These are phyloP conservation scores for Formica aserva DNA, from an alignment of 2,888 invertebrate genomes.

Conservation along the genomic window DNA sequence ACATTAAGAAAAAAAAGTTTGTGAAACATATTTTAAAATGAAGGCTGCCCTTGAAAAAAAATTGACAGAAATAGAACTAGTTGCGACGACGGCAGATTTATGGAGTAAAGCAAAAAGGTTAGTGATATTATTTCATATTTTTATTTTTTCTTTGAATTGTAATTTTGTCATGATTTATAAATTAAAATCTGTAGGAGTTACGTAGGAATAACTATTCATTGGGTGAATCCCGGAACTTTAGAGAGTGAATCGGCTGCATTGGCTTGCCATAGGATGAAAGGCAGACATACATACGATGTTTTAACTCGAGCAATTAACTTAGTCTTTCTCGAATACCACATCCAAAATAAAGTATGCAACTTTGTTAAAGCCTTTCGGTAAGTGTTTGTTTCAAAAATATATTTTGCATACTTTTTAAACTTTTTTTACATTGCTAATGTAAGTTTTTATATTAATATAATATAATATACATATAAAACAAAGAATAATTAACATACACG, in stretches of 20 bases:
- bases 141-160: not conserved
- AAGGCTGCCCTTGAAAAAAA: not conserved
- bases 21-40: not conserved
- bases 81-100: constrained; percentile 19
- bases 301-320: not conserved
- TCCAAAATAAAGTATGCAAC: constrained; percentile 27
- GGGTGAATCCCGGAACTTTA: not conserved
- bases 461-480: not conserved
- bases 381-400: not conserved
- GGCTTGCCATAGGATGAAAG: not conserved
- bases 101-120: constrained; percentile 18
- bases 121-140: constrained; percentile 5
- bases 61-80: not conserved
- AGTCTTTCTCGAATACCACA: constrained; percentile 4
- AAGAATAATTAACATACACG: too few species aligned
- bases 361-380: constrained; percentile 20
- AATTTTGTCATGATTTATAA: not conserved
- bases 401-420: not conserved
- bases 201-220: constrained; percentile 3
- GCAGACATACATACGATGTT: not conserved
- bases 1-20: constrained; percentile 14
- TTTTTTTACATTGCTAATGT: not conserved
- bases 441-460: not conserved
- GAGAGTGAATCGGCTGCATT: constrained; percentile 1
- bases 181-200: constrained; percentile 19